Percentiles rank a stretch among this genome's conserved stretches.
Conservation (phyloP, 2,888 invertebrate species). For the Cephus pygmeus region DNA sequence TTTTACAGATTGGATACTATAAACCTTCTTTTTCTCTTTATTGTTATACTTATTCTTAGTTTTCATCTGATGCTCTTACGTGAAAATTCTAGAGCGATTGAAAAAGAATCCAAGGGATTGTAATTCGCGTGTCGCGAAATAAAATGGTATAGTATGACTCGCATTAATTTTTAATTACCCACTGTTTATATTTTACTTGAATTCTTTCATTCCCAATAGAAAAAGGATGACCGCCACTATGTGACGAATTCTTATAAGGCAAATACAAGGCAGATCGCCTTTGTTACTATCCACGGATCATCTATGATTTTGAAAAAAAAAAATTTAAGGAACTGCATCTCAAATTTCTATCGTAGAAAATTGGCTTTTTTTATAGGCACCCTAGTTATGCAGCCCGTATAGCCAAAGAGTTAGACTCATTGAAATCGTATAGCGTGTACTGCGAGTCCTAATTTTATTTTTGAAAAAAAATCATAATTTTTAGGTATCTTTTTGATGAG, state of each 20-base stretch:
- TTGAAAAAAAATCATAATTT: neutral
- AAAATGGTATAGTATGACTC: neutral
- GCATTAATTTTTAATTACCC: neutral
- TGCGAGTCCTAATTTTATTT: neutral
- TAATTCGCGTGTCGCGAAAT: neutral
- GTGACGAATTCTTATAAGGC: conserved; percentile 1
- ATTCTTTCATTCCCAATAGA: neutral
- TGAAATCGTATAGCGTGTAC: neutral
- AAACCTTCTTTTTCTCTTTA: neutral
- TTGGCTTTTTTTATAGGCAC: neutral
- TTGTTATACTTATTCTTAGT: neutral
- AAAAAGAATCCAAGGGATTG: neutral
- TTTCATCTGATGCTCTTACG: neutral
- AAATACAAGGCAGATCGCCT: neutral
- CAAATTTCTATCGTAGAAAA: neutral
- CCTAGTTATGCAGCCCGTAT: neutral
- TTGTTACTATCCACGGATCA: neutral
- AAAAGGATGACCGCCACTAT: neutral
- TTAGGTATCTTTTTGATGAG: neutral
- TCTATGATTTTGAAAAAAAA: neutral
- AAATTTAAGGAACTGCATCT: neutral
- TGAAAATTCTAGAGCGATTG: neutral
- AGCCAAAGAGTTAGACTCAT: neutral
- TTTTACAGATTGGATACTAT: neutral
- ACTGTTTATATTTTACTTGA: neutral